Conservation (phyloP, 2,113 vertebrate genomes). For the Hucho hucho region DNA sequence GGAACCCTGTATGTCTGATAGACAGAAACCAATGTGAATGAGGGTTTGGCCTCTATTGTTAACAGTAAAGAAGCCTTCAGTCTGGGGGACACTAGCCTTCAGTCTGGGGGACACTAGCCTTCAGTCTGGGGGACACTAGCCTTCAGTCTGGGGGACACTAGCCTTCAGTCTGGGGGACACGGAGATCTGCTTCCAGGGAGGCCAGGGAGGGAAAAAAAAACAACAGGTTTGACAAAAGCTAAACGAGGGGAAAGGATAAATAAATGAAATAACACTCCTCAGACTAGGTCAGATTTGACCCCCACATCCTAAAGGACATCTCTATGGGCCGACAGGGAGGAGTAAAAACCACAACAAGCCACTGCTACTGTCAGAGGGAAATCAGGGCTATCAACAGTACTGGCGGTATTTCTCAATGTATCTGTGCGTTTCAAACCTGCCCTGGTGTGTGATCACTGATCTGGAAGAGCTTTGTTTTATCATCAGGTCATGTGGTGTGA, state of each 20-base stretch:
- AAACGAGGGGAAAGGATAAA: slow-evolving; percentile 39
- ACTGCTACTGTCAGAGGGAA: slow-evolving; percentile 5
- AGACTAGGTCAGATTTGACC: slow-evolving; percentile 19
- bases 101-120: slow-evolving; percentile 15
- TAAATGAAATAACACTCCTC: slow-evolving; percentile 26
- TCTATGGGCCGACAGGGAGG: slow-evolving; percentile 9
- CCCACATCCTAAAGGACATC: background rate
- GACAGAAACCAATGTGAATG: slow-evolving; percentile 7
- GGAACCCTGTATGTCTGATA: slow-evolving; percentile 8
- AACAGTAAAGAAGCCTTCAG: slow-evolving; percentile 18
- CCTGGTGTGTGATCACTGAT: background rate
- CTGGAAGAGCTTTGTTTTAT: slow-evolving; percentile 17
- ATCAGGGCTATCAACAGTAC: background rate
- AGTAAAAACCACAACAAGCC: slow-evolving; percentile 27
- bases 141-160: slow-evolving; percentile 10
- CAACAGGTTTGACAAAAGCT: background rate
- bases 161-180: slow-evolving; percentile 17
- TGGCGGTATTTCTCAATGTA: slow-evolving; percentile 10
- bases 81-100: slow-evolving; percentile 8
- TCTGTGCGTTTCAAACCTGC: slow-evolving; percentile 32
- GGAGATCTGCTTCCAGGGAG: slow-evolving; percentile 7
- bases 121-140: slow-evolving; percentile 14
- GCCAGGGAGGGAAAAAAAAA: background rate
- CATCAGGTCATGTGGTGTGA: slow-evolving; percentile 9
- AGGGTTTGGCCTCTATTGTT: slow-evolving; percentile 11